These are phyloP conservation scores for Scelioninae gen. 2 DNA, from an alignment of 2,888 invertebrate species.

Conservation along the genomic window DNA sequence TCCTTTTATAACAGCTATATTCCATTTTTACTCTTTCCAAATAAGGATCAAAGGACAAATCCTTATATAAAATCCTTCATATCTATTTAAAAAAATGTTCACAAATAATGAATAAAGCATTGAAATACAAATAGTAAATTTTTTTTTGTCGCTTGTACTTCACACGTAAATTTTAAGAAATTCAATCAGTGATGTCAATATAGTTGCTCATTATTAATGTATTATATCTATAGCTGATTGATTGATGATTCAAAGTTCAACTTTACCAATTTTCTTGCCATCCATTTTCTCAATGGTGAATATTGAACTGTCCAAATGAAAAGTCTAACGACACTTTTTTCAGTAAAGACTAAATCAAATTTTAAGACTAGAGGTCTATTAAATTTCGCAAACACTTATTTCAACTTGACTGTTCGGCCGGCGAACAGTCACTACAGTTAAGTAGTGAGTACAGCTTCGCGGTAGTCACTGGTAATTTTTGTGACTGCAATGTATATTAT, in stretches of 20 bases:
- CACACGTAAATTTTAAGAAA: background rate
- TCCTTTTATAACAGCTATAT: no score
- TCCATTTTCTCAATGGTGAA: slow-evolving; percentile 37
- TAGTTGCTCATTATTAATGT: no score
- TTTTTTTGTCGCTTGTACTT: no score
- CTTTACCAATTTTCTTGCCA: slow-evolving; percentile 51
- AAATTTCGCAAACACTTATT: background rate
- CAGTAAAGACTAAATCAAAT: background rate
- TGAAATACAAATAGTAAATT: background rate
- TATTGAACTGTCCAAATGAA: background rate
- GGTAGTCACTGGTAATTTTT: slow-evolving; percentile 41
- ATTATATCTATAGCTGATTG: no score
- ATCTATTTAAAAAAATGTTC: background rate
- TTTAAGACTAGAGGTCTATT: background rate
- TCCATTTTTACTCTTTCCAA: no score
- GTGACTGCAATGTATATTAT: slow-evolving; percentile 28
- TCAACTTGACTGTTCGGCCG: slow-evolving; percentile 51
- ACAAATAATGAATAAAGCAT: background rate
- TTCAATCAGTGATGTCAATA: background rate
- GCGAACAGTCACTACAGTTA: slow-evolving; percentile 54
- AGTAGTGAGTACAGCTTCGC: slow-evolving; percentile 18
- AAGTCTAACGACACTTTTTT: background rate
- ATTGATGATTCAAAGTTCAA: no score
- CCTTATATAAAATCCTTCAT: no score
- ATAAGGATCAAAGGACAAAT: no score